These are phyloP conservation scores for Platorchestia sp. DNA, from an alignment of 1,140 invertebrate genomes.

Conservation along the genomic window DNA sequence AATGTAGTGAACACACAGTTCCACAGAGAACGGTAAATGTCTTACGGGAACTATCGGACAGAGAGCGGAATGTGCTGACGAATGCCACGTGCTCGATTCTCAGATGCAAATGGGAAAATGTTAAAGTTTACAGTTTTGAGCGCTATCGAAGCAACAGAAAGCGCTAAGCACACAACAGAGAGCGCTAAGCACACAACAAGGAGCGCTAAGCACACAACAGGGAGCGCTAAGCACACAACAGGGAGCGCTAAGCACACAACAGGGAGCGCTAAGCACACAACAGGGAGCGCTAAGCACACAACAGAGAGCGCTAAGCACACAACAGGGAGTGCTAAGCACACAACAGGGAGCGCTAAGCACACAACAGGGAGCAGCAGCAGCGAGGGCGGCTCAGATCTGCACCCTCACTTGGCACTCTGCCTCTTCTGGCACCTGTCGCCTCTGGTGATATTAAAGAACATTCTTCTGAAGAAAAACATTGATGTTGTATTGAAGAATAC, in stretches of 20 bases:
- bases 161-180: background rate
- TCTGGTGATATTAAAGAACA: background rate
- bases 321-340: background rate
- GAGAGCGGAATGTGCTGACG: too few relatives aligned
- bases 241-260: background rate
- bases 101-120: too few relatives aligned
- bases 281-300: background rate
- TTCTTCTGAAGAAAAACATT: background rate
- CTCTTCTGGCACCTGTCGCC: background rate
- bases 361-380: background rate
- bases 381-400: background rate
- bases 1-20: too few relatives aligned
- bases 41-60: too few relatives aligned
- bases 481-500: background rate
- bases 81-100: too few relatives aligned
- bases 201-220: background rate
- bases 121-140: too few relatives aligned
- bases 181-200: background rate
- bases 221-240: background rate
- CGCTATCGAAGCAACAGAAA: background rate
- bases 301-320: background rate
- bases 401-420: conserved; percentile 1
- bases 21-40: too few relatives aligned
- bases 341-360: background rate
- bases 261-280: background rate